These are phyloP conservation scores for Trichonephila inaurata DNA, from an alignment of 1,140 invertebrate genomes.

Conservation along the genomic window DNA sequence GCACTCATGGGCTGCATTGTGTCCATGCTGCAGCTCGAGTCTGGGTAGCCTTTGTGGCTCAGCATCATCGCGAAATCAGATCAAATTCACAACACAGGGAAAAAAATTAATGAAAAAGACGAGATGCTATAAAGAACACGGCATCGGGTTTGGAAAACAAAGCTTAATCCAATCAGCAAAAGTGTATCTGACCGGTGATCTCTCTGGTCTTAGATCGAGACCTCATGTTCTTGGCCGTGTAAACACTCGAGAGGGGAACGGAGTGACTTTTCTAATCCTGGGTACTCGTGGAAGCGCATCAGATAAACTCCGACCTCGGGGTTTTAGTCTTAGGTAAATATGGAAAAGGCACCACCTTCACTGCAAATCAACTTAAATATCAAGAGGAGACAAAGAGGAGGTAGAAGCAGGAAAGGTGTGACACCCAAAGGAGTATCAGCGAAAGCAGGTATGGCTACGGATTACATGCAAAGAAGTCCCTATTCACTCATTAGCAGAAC, in stretches of 20 bases:
- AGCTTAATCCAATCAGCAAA: slow-evolving; percentile 19
- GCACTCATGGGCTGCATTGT: slow-evolving; percentile 79
- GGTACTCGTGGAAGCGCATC: slow-evolving; percentile 69
- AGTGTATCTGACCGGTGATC: slow-evolving; percentile 41
- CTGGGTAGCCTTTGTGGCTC: slow-evolving; percentile 77
- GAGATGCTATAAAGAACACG: not conserved
- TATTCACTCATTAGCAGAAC: too few species aligned
- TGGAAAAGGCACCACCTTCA: slow-evolving; percentile 52
- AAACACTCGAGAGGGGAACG: slow-evolving; percentile 65
- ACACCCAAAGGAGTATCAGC: too few species aligned
- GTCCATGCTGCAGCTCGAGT: slow-evolving; percentile 78
- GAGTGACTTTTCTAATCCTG: slow-evolving; percentile 72
- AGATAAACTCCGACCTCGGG: slow-evolving; percentile 65
- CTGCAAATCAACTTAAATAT: too few species aligned
- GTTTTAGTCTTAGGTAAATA: slow-evolving; percentile 75
- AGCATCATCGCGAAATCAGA: slow-evolving; percentile 71
- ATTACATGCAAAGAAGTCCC: too few species aligned
- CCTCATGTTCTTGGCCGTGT: slow-evolving; percentile 70
- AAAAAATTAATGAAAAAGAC: slow-evolving; percentile 2
- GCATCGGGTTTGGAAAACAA: slow-evolving; percentile 24
- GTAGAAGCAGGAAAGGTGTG: too few species aligned
- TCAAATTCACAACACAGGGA: slow-evolving; percentile 18
- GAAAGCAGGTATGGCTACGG: too few species aligned
- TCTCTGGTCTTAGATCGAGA: slow-evolving; percentile 44
- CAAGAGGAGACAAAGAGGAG: too few species aligned